phyloP scores from a whole-genome alignment of 1,140 invertebrate genomes.

The Microplitis demolitor region DNA sequence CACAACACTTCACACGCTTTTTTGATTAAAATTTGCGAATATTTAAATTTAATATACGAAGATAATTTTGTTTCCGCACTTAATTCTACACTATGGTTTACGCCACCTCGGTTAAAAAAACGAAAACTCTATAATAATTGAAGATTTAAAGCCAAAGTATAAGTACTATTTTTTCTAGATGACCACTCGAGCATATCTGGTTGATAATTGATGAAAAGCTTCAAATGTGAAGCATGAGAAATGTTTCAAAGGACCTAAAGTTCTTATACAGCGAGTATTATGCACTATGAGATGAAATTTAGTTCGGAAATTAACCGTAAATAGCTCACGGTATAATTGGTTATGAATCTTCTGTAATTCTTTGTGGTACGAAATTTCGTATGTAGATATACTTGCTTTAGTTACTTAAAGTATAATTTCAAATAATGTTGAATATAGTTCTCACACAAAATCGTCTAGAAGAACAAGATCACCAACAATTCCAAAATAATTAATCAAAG shows the following conservation, averaged over 20 bases:
- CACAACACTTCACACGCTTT: background rate
- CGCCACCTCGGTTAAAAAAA: background rate
- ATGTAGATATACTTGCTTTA: background rate
- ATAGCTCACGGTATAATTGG: constrained; percentile 22
- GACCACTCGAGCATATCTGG: constrained; percentile 21
- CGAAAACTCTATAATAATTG: background rate
- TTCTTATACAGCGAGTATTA: constrained; percentile 16
- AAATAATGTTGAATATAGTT: background rate
- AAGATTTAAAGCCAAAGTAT: background rate
- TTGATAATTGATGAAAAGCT: constrained; percentile 21
- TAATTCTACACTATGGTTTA: background rate
- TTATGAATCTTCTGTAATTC: constrained; percentile 11
- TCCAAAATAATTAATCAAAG: constrained; percentile 33
- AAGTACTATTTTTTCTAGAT: background rate
- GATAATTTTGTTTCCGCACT: background rate
- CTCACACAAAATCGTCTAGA: constrained; percentile 25
- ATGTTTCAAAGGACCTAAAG: constrained; percentile 24
- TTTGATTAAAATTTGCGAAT: background rate
- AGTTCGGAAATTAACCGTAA: constrained; percentile 20
- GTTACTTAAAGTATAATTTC: background rate
- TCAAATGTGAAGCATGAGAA: constrained; percentile 22
- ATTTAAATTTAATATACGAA: background rate
- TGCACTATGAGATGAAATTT: constrained; percentile 28
- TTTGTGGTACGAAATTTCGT: constrained; percentile 17
- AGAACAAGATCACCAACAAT: constrained; percentile 32